These are phyloP conservation scores for Heliconius ethilla DNA, from an alignment of 2,888 invertebrate species.

Conservation along the genomic window DNA sequence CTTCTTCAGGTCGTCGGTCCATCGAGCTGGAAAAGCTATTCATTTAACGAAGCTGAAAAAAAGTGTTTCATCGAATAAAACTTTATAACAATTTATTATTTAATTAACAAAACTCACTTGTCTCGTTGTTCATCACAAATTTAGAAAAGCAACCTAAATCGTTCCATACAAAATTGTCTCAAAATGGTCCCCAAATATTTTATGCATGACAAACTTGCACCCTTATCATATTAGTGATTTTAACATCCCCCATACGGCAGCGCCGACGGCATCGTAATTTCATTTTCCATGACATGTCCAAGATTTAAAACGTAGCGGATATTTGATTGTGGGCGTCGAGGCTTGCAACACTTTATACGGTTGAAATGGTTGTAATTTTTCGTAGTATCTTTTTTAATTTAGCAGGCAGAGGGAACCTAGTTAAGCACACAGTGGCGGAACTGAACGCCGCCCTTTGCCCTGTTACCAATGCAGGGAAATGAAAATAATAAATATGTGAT, in stretches of 20 bases:
- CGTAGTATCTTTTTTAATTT: neutral
- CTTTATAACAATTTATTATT: no score
- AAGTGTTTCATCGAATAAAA: no score
- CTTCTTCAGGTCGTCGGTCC: no score
- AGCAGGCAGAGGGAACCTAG: no score
- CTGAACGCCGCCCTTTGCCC: no score
- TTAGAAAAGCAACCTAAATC: neutral
- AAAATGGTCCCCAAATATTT: conserved; percentile 4
- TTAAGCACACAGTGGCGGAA: no score
- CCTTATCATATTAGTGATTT: conserved; percentile 53
- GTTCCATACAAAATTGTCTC: neutral
- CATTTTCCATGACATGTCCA: conserved; percentile 48
- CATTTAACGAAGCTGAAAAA: no score
- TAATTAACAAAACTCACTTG: no score
- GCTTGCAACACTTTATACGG: conserved; percentile 20
- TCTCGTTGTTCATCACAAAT: no score
- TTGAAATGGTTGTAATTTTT: neutral
- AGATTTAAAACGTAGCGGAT: conserved; percentile 46
- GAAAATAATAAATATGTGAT: no score
- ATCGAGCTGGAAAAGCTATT: no score
- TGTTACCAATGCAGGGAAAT: no score
- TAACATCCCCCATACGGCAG: conserved; percentile 38
- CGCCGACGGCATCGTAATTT: conserved; percentile 48
- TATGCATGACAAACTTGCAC: conserved; percentile 13
- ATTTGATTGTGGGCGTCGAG: conserved; percentile 40